Evolutionary conservation across 2,888 invertebrate genomes (phyloP).

Genomic region (Parnassius apollo): DNA sequence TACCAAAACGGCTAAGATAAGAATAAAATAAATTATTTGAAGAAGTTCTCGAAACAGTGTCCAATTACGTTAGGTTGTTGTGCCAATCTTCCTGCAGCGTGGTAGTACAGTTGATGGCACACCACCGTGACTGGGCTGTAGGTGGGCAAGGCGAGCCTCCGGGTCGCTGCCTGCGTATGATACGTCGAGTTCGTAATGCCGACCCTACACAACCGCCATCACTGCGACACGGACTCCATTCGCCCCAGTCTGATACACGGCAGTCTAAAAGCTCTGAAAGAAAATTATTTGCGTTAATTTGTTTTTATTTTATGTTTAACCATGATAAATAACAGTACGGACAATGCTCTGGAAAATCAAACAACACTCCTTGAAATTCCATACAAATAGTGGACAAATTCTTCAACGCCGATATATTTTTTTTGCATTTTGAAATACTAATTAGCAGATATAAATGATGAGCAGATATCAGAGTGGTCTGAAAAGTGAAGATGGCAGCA

Average conservation of each 20-base stretch:
- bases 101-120: slow-evolving; percentile 84
- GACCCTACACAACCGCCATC: slow-evolving; percentile 96
- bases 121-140: slow-evolving; percentile 92
- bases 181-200: slow-evolving; percentile 88
- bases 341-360: no score
- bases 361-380: no score
- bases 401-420: no score
- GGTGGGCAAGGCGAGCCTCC: slow-evolving; percentile 93
- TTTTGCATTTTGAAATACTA: no score
- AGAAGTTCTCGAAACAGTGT: slow-evolving; percentile 14
- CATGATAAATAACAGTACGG: no score
- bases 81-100: slow-evolving; percentile 57
- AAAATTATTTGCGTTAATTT: not conserved
- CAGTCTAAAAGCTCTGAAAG: slow-evolving; percentile 85
- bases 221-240: slow-evolving; percentile 93
- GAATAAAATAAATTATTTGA: slow-evolving; percentile 24
- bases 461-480: no score
- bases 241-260: slow-evolving; percentile 91
- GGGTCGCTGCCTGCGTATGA: slow-evolving; percentile 87
- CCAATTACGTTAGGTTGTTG: slow-evolving; percentile 69
- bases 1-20: not conserved
- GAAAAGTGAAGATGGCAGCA: no score
- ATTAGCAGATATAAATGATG: no score
- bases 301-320: not conserved
- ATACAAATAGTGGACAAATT: no score